Conservation (phyloP, 2,113 vertebrate genomes). For the Calyptommatus sinebrachiatus region DNA sequence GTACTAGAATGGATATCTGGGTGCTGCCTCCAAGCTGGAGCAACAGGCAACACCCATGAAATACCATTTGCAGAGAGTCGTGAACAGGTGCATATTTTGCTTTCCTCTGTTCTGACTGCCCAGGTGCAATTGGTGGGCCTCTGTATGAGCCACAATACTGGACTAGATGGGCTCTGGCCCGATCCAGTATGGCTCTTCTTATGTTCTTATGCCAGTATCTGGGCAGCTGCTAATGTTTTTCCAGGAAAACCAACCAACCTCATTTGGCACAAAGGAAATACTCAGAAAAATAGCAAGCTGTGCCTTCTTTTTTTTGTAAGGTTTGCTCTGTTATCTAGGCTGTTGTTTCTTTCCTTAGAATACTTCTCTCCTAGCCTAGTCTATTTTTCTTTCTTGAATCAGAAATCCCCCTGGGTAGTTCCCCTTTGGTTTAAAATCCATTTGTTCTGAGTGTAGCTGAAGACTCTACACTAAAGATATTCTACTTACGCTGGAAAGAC, state of each 20-base stretch:
- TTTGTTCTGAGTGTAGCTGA: neutral
- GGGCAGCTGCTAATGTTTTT: slow-evolving; percentile 12
- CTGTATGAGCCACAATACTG: no score
- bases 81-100: no score
- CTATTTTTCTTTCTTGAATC: neutral
- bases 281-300: neutral
- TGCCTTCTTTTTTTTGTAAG: neutral
- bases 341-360: neutral
- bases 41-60: no score
- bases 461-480: neutral
- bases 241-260: slow-evolving; percentile 2
- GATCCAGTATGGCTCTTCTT: no score
- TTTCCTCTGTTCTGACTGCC: no score
- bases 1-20: no score
- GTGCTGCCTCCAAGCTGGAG: no score
- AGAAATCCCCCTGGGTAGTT: neutral
- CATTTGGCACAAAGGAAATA: slow-evolving; percentile 31
- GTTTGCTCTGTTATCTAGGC: neutral
- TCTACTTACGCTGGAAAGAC: neutral
- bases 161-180: no score
- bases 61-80: no score
- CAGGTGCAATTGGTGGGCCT: no score
- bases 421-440: neutral
- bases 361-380: neutral
- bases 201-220: no score